phyloP scores from a whole-genome alignment of 2,113 vertebrate species.

The Cisticola juncidis region DNA sequence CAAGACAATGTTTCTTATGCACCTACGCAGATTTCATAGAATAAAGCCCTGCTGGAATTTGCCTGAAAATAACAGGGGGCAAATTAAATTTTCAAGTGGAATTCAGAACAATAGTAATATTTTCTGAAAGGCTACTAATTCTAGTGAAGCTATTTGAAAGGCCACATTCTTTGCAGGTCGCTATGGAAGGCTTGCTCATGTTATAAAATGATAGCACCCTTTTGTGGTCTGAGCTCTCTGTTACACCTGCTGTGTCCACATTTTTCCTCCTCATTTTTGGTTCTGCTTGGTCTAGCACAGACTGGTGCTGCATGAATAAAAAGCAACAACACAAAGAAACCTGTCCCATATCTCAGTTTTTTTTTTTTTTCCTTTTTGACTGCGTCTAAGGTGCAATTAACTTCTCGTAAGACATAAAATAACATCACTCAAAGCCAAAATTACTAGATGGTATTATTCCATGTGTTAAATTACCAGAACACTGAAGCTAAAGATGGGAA shows the following conservation, averaged over 20 bases:
- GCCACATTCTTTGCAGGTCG: conserved; percentile 68
- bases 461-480: conserved; percentile 64
- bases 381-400: conserved; percentile 55
- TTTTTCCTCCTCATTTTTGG: conserved; percentile 27
- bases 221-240: conserved; percentile 45
- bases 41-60: conserved; percentile 67
- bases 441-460: conserved; percentile 61
- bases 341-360: background rate
- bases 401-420: conserved; percentile 61
- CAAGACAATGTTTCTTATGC: background rate
- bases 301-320: conserved; percentile 52
- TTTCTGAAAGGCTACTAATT: conserved; percentile 70
- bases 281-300: conserved; percentile 61
- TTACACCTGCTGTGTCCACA: conserved; percentile 65
- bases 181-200: conserved; percentile 66
- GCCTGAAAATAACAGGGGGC: conserved; percentile 70
- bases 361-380: background rate
- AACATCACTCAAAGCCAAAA: conserved; percentile 56
- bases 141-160: conserved; percentile 63
- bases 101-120: conserved; percentile 73
- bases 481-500: conserved; percentile 48
- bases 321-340: conserved; percentile 52
- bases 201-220: conserved; percentile 70
- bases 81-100: conserved; percentile 72
- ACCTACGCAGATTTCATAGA: conserved; percentile 37